Conservation (phyloP, 2,888 invertebrate species). For the Mamestra brassicae region DNA sequence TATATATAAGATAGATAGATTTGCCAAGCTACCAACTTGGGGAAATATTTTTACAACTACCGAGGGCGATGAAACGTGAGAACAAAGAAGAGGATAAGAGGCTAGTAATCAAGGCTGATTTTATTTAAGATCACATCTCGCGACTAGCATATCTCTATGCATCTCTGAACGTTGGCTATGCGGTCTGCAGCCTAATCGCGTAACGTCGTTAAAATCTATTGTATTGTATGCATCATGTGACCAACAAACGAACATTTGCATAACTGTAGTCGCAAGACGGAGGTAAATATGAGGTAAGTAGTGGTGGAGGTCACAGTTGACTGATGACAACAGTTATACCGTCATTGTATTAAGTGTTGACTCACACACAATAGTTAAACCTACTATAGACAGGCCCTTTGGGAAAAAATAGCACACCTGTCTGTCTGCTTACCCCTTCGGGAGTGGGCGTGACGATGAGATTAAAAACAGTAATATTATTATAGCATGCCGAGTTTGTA, state of each 20-base stretch:
- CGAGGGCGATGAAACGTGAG: no score
- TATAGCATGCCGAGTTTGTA: conserved; percentile 34
- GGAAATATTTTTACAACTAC: no score
- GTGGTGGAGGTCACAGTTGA: conserved; percentile 21
- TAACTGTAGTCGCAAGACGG: conserved; percentile 18
- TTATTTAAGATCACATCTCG: conserved; percentile 23
- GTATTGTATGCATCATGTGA: conserved; percentile 41
- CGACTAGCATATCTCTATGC: conserved; percentile 11
- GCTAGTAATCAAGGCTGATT: conserved; percentile 11
- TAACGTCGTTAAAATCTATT: conserved; percentile 24
- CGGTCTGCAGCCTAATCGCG: conserved; percentile 8
- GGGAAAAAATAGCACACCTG: conserved; percentile 16
- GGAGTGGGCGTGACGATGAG: conserved; percentile 32
- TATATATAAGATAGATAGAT: no score
- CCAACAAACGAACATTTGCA: conserved; percentile 10
- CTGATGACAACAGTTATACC: conserved; percentile 40
- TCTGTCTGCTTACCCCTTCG: conserved; percentile 11
- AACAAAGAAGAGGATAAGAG: no score
- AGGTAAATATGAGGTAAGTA: not conserved
- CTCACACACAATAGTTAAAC: conserved; percentile 17
- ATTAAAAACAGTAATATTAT: conserved; percentile 19
- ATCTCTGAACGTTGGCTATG: not conserved
- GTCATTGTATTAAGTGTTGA: conserved; percentile 21
- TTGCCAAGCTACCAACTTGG: no score
- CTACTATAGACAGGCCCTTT: not conserved